phyloP scores from a whole-genome alignment of 64 coral and sea anemone species.

The Dendronephthya gigantea region DNA sequence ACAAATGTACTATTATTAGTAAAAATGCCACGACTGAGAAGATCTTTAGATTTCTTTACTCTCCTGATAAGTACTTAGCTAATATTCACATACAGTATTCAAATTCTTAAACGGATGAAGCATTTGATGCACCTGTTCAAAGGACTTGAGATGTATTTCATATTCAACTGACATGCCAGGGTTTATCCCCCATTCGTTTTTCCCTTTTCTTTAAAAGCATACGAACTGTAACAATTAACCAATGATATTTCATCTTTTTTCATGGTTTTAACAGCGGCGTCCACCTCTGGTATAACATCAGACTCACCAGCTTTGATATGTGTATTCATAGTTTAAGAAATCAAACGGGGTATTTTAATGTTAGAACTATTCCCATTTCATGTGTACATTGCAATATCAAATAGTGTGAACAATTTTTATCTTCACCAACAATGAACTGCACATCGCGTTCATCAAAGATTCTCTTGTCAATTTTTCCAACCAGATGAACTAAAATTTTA shows the following conservation, averaged over 20 bases:
- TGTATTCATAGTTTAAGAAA: too few relatives aligned
- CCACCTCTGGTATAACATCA: neutral
- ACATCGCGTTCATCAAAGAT: conserved; percentile 47
- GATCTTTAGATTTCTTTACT: too few relatives aligned
- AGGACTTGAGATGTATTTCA: neutral
- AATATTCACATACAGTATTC: too few relatives aligned
- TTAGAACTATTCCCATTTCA: too few relatives aligned
- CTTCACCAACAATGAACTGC: conserved; percentile 38
- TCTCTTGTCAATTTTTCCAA: conserved; percentile 9
- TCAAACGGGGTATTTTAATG: too few relatives aligned
- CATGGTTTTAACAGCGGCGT: neutral
- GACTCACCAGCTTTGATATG: neutral
- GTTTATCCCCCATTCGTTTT: neutral
- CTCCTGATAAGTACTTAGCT: too few relatives aligned
- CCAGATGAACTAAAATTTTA: conserved; percentile 31
- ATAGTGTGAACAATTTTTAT: too few relatives aligned
- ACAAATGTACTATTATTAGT: too few relatives aligned
- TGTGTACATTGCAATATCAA: too few relatives aligned
- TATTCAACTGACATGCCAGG: neutral
- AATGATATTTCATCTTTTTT: neutral
- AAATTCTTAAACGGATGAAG: neutral
- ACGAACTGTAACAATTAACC: neutral
- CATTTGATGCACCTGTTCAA: neutral
- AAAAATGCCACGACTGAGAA: too few relatives aligned
- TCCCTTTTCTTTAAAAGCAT: neutral